Conservation (phyloP, 2,797 vertebrate species). For the Coregonus sp. region DNA sequence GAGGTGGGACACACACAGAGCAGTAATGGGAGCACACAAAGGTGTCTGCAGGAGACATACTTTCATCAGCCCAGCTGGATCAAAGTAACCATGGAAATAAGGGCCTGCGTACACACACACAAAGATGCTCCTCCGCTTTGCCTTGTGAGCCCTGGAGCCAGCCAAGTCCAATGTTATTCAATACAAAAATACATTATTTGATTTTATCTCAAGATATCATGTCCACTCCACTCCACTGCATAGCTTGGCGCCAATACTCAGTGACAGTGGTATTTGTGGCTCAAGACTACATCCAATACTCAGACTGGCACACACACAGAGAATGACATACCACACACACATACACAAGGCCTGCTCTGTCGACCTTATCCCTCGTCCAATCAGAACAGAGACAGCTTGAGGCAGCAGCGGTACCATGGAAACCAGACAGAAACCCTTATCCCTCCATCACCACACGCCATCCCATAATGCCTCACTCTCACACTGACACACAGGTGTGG, state of each 20-base stretch:
- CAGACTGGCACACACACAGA: not conserved
- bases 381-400: too few relatives aligned
- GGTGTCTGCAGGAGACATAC: constrained; percentile 70
- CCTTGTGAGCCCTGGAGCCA: not conserved
- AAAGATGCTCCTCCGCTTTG: not conserved
- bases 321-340: too few relatives aligned
- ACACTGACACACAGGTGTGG: too few relatives aligned
- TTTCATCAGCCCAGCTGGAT: constrained; percentile 71
- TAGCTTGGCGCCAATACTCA: not conserved
- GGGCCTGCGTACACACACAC: constrained; percentile 37
- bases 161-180: not conserved
- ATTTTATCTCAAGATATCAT: not conserved
- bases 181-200: not conserved
- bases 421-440: too few relatives aligned
- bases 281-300: not conserved
- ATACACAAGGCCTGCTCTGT: too few relatives aligned
- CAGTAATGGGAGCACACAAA: constrained; percentile 74
- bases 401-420: too few relatives aligned
- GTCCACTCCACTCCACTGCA: not conserved
- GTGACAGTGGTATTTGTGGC: not conserved
- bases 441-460: too few relatives aligned
- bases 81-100: constrained; percentile 78
- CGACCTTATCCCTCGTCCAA: too few relatives aligned
- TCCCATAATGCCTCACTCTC: too few relatives aligned
- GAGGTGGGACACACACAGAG: constrained; percentile 68